Evolutionary conservation across 2,113 vertebrate species (phyloP), one percentile per base, ranked within the genome.

Genomic region (Anoplopoma fimbria): DNA sequence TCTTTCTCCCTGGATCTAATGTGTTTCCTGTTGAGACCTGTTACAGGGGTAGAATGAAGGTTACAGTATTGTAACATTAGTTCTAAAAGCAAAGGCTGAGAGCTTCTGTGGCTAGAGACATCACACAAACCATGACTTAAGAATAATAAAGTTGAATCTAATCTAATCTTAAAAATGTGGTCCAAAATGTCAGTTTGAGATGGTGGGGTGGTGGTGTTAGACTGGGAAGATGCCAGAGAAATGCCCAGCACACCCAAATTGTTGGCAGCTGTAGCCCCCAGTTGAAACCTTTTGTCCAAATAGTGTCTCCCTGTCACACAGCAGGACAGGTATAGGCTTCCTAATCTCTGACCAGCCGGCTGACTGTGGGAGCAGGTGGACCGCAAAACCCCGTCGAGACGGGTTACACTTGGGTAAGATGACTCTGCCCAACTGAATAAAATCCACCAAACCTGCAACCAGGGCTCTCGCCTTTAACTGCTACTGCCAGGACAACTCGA

Each of bases 1-100:
- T 71, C 14, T 55, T 27, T 78, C 60, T 75, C 83, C 70, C 77
- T 79, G 74, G 69, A 63, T 74, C 57, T 29, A 40, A 81, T 40
- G 12, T 2, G 15, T 34, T 88, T 88, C 79, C 84, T 78, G 58
- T 79, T 84, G 14, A 71, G 82, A 68, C 4, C 7, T 31, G 55
- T 61, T 34, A 27, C 17, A 10, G 1, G 13, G 77, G 29, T 45
- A 12, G 45, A 51, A 25, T n/a, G 13, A 55, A 27, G 53, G 9
- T 55, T 55, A 55, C 9, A 49, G 19, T 25, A 27, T 12, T 57
- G 53, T 14, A 57, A 57, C 53, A n/a, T 10, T 5, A 57, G 4
- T n/a, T 27, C 53, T 13, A 14, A 57, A 57, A 25, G 53, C n/a
- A 57, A n/a, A 27, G n/a, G 12, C 10, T 6, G 47, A 49, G 19